Conservation (phyloP, 2,888 invertebrate species). For the Caenorhabditis sp. region DNA sequence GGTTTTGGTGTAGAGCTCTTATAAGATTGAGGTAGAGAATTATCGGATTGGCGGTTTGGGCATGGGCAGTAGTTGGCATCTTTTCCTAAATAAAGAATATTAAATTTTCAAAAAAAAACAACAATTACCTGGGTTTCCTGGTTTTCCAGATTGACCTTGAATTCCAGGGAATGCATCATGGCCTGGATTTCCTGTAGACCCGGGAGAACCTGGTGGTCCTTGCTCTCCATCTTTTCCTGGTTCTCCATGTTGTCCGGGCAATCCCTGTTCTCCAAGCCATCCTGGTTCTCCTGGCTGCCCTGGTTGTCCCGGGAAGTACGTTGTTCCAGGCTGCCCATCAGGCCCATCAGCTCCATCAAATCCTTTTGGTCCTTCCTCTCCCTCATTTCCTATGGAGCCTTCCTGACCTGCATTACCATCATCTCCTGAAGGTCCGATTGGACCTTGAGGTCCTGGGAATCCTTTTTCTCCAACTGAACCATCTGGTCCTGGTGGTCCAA, state of each 20-base stretch:
- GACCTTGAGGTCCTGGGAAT: slow-evolving; percentile 67
- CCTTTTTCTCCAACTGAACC: slow-evolving; percentile 67
- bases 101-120: not conserved
- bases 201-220: slow-evolving; percentile 67
- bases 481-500: slow-evolving; percentile 67
- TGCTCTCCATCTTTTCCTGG: slow-evolving; percentile 71
- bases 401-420: slow-evolving; percentile 66
- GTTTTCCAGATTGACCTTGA: slow-evolving; percentile 68
- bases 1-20: slow-evolving; percentile 32
- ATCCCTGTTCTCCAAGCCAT: slow-evolving; percentile 70
- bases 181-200: slow-evolving; percentile 70
- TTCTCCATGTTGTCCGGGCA: slow-evolving; percentile 72
- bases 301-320: slow-evolving; percentile 70
- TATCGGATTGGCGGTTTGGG: slow-evolving; percentile 60
- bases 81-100: slow-evolving; percentile 48
- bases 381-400: slow-evolving; percentile 65
- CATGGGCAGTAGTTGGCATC: slow-evolving; percentile 70
- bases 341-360: slow-evolving; percentile 71
- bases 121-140: slow-evolving; percentile 65
- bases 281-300: slow-evolving; percentile 75
- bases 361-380: slow-evolving; percentile 71
- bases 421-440: slow-evolving; percentile 66
- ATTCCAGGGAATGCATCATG: slow-evolving; percentile 71
- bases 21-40: slow-evolving; percentile 36
- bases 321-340: slow-evolving; percentile 70